Conservation (phyloP, 2,113 vertebrate genomes). For the Ceyx cyanopectus region DNA sequence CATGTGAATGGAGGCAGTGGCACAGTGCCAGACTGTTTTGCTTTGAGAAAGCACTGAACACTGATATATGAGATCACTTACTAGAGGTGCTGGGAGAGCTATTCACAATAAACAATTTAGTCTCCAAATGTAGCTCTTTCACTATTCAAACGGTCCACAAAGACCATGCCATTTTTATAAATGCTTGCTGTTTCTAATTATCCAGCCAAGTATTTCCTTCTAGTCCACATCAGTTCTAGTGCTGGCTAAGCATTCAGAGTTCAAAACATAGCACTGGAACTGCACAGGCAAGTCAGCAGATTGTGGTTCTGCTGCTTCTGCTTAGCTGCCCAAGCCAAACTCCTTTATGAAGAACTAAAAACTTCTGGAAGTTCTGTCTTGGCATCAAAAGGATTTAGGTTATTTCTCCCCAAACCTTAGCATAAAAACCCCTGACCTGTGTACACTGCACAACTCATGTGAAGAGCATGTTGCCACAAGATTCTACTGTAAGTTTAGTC, state of each 20-base stretch:
- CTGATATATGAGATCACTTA: constrained; percentile 45
- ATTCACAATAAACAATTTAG: constrained; percentile 13
- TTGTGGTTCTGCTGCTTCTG: neutral
- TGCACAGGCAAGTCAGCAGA: neutral
- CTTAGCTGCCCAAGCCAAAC: neutral
- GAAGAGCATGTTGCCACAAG: neutral
- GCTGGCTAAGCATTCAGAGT: neutral
- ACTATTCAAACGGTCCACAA: neutral
- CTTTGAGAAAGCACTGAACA: constrained; percentile 35
- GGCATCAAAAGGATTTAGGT: neutral
- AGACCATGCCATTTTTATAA: constrained; percentile 5
- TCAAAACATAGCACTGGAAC: neutral
- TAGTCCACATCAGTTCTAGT: neutral
- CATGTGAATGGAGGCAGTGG: neutral
- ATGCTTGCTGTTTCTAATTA: neutral
- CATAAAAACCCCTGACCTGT: neutral
- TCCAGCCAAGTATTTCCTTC: neutral
- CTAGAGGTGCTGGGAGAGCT: neutral
- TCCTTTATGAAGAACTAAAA: neutral
- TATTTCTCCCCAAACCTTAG: neutral
- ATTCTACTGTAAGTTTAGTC: neutral
- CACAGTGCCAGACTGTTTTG: neutral
- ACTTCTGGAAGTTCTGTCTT: neutral
- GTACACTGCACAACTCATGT: neutral
- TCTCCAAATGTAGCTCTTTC: neutral